phyloP scores from a whole-genome alignment of 2,113 vertebrate genomes.

The Zosterops hypoxanthus region DNA sequence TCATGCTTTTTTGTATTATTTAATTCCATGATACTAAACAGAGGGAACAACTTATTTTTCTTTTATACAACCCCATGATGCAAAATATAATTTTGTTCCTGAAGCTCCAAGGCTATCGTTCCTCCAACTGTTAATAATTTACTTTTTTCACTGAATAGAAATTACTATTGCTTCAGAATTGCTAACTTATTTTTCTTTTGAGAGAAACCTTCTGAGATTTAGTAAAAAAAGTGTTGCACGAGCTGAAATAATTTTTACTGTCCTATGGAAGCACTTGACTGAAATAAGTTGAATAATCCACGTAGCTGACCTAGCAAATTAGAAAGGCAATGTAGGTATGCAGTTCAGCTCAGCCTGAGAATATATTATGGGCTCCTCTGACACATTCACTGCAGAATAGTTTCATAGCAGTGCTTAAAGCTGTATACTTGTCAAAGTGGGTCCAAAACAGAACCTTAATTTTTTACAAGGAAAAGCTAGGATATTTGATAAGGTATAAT shows the following conservation, averaged over 20 bases:
- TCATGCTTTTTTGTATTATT: background rate
- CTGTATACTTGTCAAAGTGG: background rate
- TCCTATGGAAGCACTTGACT: background rate
- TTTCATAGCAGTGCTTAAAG: background rate
- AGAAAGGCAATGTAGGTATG: background rate
- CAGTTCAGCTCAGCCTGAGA: background rate
- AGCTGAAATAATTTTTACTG: background rate
- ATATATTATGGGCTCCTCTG: background rate
- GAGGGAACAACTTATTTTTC: background rate
- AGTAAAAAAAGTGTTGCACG: background rate
- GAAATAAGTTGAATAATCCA: background rate
- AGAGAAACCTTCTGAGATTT: background rate
- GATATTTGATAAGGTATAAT: background rate
- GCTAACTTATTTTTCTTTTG: background rate
- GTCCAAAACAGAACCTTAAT: background rate
- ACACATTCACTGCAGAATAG: background rate
- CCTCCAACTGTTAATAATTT: background rate
- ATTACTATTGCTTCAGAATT: background rate
- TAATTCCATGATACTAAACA: background rate
- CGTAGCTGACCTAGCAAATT: background rate
- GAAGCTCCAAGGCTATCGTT: background rate
- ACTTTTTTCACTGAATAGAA: background rate
- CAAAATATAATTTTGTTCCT: background rate
- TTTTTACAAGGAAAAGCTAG: background rate
- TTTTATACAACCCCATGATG: background rate